Percentiles rank a stretch among this genome's conserved stretches.
phyloP scores from a whole-genome alignment of 2,797 vertebrate genomes.

The Silurus lanzhouensis region DNA sequence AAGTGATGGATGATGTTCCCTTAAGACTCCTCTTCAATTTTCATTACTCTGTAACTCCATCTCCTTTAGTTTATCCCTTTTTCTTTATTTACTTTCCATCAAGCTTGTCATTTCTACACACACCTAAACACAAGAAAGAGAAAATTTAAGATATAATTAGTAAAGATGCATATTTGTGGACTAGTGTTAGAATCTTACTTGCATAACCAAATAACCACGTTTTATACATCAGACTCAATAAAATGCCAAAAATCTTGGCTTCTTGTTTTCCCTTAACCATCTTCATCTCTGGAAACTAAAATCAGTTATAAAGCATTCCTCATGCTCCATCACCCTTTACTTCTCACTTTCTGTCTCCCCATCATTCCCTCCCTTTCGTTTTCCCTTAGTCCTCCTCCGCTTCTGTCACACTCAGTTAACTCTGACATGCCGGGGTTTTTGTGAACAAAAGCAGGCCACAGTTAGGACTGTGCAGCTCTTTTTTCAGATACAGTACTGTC shows the following conservation, averaged over 20 bases:
- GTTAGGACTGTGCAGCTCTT: not conserved
- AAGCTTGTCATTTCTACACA: not conserved
- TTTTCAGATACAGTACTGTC: conserved; percentile 33
- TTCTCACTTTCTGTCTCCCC: not conserved
- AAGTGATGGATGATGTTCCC: conserved; percentile 18
- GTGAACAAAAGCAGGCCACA: conserved; percentile 17
- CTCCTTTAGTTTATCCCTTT: not conserved
- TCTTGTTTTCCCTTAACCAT: not conserved
- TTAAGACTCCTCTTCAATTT: conserved; percentile 16
- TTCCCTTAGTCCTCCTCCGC: not conserved
- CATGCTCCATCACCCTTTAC: not conserved
- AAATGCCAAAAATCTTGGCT: not conserved
- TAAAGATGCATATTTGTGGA: not conserved
- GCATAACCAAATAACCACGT: not conserved
- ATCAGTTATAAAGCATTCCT: not conserved
- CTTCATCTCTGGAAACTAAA: conserved; percentile 27
- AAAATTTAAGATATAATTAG: not conserved
- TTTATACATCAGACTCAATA: not conserved
- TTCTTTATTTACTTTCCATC: not conserved
- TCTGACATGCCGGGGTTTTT: conserved; percentile 28
- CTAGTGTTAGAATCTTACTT: not conserved
- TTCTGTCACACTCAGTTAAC: conserved; percentile 24
- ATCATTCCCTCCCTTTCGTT: not conserved
- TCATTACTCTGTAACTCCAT: not conserved
- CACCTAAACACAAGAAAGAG: not conserved